phyloP scores from a whole-genome alignment of 2,888 invertebrate genomes.

The Aplocera efformata region DNA sequence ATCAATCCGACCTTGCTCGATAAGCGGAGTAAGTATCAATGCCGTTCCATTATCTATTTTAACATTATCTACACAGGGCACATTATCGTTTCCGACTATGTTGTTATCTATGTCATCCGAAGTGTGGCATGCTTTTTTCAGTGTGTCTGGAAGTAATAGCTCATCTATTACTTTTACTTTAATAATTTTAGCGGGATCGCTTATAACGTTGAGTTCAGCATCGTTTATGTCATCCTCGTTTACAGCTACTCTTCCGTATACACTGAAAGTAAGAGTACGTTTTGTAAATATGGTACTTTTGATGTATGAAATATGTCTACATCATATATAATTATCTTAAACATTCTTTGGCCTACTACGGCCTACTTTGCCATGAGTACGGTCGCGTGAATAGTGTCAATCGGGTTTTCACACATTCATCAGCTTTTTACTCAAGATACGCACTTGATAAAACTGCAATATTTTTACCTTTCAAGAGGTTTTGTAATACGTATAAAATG shows the following conservation, averaged over 20 bases:
- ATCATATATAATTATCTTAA: too few species aligned
- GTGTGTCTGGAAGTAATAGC: background rate
- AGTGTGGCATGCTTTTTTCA: slow-evolving; percentile 19
- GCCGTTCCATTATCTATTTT: slow-evolving; percentile 48
- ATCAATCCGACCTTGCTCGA: slow-evolving; percentile 53
- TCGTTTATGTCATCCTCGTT: slow-evolving; percentile 26
- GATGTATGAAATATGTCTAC: too few species aligned
- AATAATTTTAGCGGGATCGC: slow-evolving; percentile 6
- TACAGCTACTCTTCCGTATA: slow-evolving; percentile 40
- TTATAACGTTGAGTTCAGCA: slow-evolving; percentile 4
- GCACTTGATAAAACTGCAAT: too few species aligned
- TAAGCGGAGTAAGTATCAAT: slow-evolving; percentile 58
- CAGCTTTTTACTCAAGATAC: background rate
- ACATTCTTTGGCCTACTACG: too few species aligned
- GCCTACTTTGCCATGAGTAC: too few species aligned
- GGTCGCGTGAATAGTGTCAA: background rate
- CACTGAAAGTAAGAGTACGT: slow-evolving; percentile 37
- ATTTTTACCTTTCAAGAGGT: too few species aligned
- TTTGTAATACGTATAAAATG: too few species aligned
- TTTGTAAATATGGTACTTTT: too few species aligned
- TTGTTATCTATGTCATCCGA: slow-evolving; percentile 27
- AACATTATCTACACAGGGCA: slow-evolving; percentile 20
- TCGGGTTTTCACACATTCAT: background rate
- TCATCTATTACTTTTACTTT: slow-evolving; percentile 9
- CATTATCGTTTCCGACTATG: slow-evolving; percentile 19